These are phyloP conservation scores for Pyrochroa serraticornis DNA, from an alignment of 2,888 invertebrate genomes.

Conservation along the genomic window DNA sequence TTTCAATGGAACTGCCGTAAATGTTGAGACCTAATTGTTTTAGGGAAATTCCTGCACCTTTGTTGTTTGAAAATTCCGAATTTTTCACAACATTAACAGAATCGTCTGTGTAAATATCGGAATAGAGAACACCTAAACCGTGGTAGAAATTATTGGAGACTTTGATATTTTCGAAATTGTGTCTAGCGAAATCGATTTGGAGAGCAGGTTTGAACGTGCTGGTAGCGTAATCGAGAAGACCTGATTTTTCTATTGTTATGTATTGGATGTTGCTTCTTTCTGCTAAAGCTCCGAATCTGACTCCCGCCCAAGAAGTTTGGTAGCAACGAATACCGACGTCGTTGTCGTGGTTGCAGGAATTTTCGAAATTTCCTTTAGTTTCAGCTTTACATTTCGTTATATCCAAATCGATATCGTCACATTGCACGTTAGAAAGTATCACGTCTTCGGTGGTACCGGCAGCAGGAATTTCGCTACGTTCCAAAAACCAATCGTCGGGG, in stretches of 20 bases:
- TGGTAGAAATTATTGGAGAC: conserved; percentile 88
- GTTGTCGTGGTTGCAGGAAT: conserved; percentile 84
- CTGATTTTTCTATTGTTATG: conserved; percentile 89
- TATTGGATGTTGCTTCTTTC: conserved; percentile 87
- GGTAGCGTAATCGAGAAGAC: conserved; percentile 90
- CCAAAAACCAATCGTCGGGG: conserved; percentile 88
- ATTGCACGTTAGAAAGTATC: conserved; percentile 85
- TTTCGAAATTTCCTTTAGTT: conserved; percentile 77
- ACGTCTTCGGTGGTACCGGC: conserved; percentile 80
- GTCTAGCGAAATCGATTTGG: conserved; percentile 85
- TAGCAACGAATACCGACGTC: conserved; percentile 90
- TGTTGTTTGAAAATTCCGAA: conserved; percentile 83
- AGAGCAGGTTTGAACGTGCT: conserved; percentile 87
- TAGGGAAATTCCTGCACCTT: conserved; percentile 87
- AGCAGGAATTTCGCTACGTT: conserved; percentile 79
- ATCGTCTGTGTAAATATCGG: conserved; percentile 89
- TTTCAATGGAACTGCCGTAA: conserved; percentile 77
- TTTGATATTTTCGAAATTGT: conserved; percentile 80
- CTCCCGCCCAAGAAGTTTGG: conserved; percentile 92
- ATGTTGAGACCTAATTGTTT: conserved; percentile 86
- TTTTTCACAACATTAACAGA: conserved; percentile 81
- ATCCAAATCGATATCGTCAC: conserved; percentile 89
- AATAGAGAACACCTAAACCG: conserved; percentile 92
- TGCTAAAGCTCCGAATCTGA: conserved; percentile 87
- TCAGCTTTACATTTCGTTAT: conserved; percentile 87